Base-by-base conservation (phyloP, 2,888 invertebrate genomes). In the Diarsia mendica region DNA sequence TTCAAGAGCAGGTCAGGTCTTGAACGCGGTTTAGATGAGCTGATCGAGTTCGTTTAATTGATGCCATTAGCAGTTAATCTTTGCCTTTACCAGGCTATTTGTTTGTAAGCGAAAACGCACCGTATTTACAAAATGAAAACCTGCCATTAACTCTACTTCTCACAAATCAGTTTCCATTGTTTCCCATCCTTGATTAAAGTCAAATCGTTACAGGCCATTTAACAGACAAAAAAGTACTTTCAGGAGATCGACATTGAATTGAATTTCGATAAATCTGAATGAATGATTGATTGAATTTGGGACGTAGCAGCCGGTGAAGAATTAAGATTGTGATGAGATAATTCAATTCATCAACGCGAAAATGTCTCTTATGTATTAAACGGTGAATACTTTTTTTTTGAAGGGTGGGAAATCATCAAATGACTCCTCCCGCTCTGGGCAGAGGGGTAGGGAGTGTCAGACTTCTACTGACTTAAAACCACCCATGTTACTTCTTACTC, bases 191-290 rank as follows among this genome's bases (percentile, higher is more conserved):
- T 60, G n/a, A 77, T 67, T 53, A 77, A 69, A 70, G 28, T 61
- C 33, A n/a, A 58, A 64, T 60, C 61, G 60, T 73, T 68, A 72
- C 69, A 65, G 39, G 44, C 64, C 67, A 85, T 82, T 80, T 67
- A 77, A 48, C 58, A 61, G 28, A 48, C 53, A 60, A 61, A 82
- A 80, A 67, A 67, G 72, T 48, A 55, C 48, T 75, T 67, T 82
- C 49, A 67, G 64, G 48, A 55, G 64, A 75, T 75, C 67, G 74
- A 73, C 53, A 8, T 9, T 48, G 61, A 85, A 85, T 77, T 76
- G 72, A 77, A 87, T 85, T 79, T 79, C 72, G 73, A 82, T 87
- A 67, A 87, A 82, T 82, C 64, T 46, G 33, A 71, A 61, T 58
- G 23, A 58, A 58, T 85, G 79, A 87, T 85, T 73, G 77, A 87